Conservation (phyloP, 2,113 vertebrate genomes). For the Brachyhypopomus occidentalis region DNA sequence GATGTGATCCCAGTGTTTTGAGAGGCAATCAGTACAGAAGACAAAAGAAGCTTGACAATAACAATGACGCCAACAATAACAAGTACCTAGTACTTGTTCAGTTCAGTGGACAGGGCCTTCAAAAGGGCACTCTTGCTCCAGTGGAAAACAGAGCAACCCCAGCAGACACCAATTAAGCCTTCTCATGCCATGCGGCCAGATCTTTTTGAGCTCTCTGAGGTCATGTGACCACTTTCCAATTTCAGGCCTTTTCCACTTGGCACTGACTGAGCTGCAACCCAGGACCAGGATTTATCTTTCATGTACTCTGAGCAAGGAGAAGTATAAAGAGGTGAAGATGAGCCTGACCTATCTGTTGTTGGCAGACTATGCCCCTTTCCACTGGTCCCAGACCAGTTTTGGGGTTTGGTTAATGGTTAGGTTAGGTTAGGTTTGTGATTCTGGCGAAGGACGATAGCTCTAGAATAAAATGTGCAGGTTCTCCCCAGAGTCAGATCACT, state of each 20-base stretch:
- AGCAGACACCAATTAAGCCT: conserved; percentile 55
- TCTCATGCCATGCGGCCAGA: conserved; percentile 24
- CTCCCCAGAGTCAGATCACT: neutral
- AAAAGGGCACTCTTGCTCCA: conserved; percentile 36
- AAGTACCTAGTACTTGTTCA: conserved; percentile 33
- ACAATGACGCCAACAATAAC: conserved; percentile 24
- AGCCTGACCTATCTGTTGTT: neutral
- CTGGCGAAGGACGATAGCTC: neutral
- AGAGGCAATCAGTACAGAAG: conserved; percentile 21
- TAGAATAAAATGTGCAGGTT: neutral
- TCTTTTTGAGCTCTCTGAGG: conserved; percentile 35
- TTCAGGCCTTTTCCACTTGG: conserved; percentile 42
- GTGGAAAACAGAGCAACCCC: conserved; percentile 33
- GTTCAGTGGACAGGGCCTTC: conserved; percentile 19
- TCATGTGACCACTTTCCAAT: conserved; percentile 46
- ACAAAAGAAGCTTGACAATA: conserved; percentile 26
- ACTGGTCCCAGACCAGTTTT: conserved; percentile 6
- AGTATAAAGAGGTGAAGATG: conserved; percentile 15
- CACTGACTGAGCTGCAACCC: conserved; percentile 43
- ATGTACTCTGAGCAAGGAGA: conserved; percentile 26
- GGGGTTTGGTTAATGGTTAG: neutral
- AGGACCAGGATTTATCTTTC: conserved; percentile 49
- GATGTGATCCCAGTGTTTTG: conserved; percentile 21
- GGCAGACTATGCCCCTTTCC: neutral
- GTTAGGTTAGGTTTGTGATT: neutral